phyloP scores from a whole-genome alignment of 2,797 vertebrate species.

The Rhinella marina region DNA sequence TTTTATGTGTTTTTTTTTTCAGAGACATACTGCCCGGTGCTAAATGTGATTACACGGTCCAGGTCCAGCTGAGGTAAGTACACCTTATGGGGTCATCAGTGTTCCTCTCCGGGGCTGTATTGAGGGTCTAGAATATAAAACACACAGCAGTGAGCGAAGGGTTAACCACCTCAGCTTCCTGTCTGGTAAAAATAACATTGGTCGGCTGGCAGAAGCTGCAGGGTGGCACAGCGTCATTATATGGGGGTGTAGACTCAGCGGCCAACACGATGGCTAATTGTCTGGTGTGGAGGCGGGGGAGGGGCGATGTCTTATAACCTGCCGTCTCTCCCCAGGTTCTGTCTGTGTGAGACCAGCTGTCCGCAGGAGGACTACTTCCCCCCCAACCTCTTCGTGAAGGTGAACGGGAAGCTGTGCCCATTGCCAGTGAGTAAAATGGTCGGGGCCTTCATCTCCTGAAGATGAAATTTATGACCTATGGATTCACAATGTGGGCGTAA shows the following conservation, averaged over 20 bases:
- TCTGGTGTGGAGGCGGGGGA: not conserved
- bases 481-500: no score
- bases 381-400: conserved; percentile 79
- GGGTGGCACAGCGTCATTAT: not conserved
- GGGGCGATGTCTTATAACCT: not conserved
- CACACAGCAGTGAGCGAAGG: not conserved
- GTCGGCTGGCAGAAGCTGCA: not conserved
- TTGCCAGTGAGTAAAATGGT: conserved; percentile 71
- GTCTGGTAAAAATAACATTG: not conserved
- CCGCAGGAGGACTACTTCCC: conserved; percentile 79
- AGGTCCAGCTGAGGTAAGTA: conserved; percentile 75
- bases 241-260: not conserved
- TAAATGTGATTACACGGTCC: conserved; percentile 75
- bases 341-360: conserved; percentile 79
- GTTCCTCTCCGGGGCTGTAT: no score
- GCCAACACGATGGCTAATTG: not conserved
- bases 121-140: not conserved
- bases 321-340: conserved; percentile 70
- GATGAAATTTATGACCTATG: not conserved
- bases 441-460: no score
- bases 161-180: not conserved
- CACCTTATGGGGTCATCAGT: not conserved
- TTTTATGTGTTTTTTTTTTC: not conserved
- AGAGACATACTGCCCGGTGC: conserved; percentile 76
- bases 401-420: conserved; percentile 79